Base-by-base conservation (phyloP, 2,888 invertebrate species). In the Drosophila leonis region DNA sequence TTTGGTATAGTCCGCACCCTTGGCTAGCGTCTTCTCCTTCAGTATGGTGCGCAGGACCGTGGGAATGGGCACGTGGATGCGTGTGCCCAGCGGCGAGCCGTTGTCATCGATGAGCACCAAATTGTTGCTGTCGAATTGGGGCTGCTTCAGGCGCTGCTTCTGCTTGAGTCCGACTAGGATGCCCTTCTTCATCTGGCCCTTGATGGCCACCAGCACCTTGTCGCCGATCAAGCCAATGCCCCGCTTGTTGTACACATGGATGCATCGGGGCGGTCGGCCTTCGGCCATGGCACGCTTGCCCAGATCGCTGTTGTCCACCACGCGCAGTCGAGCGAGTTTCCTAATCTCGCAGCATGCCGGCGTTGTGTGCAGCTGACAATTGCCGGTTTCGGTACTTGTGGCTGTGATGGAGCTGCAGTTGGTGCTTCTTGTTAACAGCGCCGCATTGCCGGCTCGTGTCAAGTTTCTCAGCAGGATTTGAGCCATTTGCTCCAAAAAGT, bases 271-370 rank as follows among this genome's bases (percentile, higher is more conserved):
- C 13, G 98, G 98, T 93, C 97, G 97, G 52, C 99, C 99, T 91
- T 98, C 97, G 2, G 97, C 95, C 97, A 98, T 98, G 1, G 99
- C 98, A 91, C 97, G 95, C 92, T 97, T 98, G 39, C 99, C 99
- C 70, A 99, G 95, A 80, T 97, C 96, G 63, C 98, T 98, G 93
- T 99, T 99, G 93, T 99, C 99, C 4, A 99, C 99, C 8, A 99
- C 98, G 87, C 98, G 94, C 18, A 99, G 93, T 55, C 98, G 94
- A 1, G 97, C 95, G 78, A 97, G 89, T 91, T 96, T 95, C 44
- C 95, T 94, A 54, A 97, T 96, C 93, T 97, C 96, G 90, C 93
- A 94, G 77, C 94, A 93, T 62, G 93, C 90, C 7, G 94, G 80
- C 0, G 96, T 94, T 12, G 95, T 95, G 88, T 96, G 96, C 64